These are phyloP conservation scores for Ivindomyrus marchei DNA, from an alignment of 2,113 vertebrate species.

Conservation along the genomic window DNA sequence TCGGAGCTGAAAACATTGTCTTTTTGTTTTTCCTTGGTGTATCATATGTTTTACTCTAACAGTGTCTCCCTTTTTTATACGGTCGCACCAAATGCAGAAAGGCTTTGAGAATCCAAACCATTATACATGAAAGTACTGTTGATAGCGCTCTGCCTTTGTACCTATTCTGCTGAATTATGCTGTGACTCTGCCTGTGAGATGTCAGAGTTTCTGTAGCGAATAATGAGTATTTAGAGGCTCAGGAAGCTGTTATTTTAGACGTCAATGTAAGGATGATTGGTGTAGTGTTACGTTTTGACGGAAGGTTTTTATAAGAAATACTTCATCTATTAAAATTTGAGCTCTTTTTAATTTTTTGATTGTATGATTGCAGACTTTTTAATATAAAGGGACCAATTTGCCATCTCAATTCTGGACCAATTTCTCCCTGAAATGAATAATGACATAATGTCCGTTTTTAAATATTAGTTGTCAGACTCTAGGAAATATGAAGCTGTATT, in stretches of 20 bases:
- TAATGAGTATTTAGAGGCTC: not conserved
- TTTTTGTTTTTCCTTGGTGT: not conserved
- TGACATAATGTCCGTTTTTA: not conserved
- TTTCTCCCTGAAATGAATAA: not conserved
- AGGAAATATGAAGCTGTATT: conserved; percentile 17
- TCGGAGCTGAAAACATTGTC: not conserved
- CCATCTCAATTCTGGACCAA: not conserved
- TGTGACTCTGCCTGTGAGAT: not conserved
- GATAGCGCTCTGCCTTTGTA: not conserved
- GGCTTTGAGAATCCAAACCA: not conserved
- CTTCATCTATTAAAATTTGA: not conserved
- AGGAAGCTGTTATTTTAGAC: not conserved
- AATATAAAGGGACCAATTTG: conserved; percentile 1
- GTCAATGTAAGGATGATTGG: not conserved
- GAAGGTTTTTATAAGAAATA: not conserved
- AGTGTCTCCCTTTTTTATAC: not conserved
- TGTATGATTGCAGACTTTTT: not conserved
- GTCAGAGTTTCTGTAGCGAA: not conserved
- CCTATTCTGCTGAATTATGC: not conserved
- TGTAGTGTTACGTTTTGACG: not conserved
- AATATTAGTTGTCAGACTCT: conserved; percentile 11
- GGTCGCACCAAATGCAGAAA: not conserved
- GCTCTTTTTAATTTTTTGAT: not conserved
- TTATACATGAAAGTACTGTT: not conserved
- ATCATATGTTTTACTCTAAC: not conserved